Percentiles rank a stretch among this genome's conserved stretches.
Evolutionary conservation across 2,888 invertebrate species (phyloP).

Genomic region (Microdon myrmicae): DNA sequence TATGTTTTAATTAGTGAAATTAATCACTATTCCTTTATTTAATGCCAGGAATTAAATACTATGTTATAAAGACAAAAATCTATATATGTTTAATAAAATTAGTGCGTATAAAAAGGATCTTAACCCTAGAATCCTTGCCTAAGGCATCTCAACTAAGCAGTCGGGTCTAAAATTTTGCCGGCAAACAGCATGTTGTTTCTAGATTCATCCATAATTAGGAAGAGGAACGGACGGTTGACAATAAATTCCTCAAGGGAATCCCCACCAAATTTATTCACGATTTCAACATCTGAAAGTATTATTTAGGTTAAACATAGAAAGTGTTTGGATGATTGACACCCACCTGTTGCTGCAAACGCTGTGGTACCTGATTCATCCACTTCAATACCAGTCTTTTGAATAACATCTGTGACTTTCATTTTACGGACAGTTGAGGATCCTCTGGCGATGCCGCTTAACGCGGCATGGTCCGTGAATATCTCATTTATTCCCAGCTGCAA

Average conservation of each 20-base stretch:
- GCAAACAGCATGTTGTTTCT: conserved; percentile 80
- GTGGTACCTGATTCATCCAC: conserved; percentile 80
- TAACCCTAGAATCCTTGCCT: too few species aligned
- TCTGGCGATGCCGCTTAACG: conserved; percentile 75
- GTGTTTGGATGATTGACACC: conserved; percentile 54
- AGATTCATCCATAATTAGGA: conserved; percentile 81
- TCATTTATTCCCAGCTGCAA: conserved; percentile 76
- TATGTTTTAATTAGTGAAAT: too few species aligned
- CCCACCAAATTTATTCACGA: conserved; percentile 80
- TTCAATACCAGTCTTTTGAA: conserved; percentile 81
- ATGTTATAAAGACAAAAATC: too few species aligned
- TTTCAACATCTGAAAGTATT: conserved; percentile 69
- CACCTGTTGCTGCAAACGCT: conserved; percentile 74
- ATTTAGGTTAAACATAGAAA: conserved; percentile 8
- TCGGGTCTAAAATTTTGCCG: conserved; percentile 78
- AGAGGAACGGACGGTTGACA: conserved; percentile 80
- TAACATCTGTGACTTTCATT: conserved; percentile 74
- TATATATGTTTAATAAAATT: too few species aligned
- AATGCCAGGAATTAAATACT: too few species aligned
- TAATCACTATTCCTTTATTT: too few species aligned
- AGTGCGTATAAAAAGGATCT: too few species aligned
- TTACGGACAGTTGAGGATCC: conserved; percentile 69
- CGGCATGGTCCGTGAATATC: conserved; percentile 77
- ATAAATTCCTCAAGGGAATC: conserved; percentile 71
- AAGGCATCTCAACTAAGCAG: too few species aligned